Percentiles rank a stretch among this genome's conserved stretches.
Conservation (phyloP, 2,797 vertebrate genomes). For the Cirrhinus molitorella region DNA sequence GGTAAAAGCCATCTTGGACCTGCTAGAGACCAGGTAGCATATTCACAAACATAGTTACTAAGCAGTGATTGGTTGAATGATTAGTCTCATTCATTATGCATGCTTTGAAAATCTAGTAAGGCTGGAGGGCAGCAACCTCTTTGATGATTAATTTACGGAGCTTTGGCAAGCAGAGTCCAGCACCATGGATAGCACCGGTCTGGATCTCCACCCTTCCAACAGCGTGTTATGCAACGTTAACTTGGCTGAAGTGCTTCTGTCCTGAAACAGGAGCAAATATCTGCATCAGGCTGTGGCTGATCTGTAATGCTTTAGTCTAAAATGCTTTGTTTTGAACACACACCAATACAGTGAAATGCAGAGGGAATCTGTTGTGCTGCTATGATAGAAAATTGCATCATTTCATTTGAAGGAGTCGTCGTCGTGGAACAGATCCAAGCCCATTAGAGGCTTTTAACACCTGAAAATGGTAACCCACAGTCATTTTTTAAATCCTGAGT, state of each 20-base stretch:
- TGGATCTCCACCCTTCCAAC: background rate
- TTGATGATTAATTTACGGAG: slow-evolving; percentile 63
- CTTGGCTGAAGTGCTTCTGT: slow-evolving; percentile 10
- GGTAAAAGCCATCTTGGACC: background rate
- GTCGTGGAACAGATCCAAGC: background rate
- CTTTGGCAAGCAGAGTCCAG: slow-evolving; percentile 52
- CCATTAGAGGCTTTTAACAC: background rate
- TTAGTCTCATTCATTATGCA: slow-evolving; percentile 49
- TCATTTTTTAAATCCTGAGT: background rate
- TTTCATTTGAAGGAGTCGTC: background rate
- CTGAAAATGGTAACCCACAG: background rate
- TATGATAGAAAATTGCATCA: background rate
- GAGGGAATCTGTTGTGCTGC: background rate
- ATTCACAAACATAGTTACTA: background rate
- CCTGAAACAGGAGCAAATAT: slow-evolving; percentile 3
- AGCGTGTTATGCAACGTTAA: background rate
- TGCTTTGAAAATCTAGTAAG: background rate
- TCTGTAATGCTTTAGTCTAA: background rate
- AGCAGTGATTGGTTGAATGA: background rate
- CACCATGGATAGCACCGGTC: slow-evolving; percentile 71
- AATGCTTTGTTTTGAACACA: background rate
- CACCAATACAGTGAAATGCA: background rate
- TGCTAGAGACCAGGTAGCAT: background rate
- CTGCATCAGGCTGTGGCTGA: background rate
- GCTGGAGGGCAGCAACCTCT: slow-evolving; percentile 34